Conservation (phyloP, 2,113 vertebrate genomes). For the Mesitornis unicolor region DNA sequence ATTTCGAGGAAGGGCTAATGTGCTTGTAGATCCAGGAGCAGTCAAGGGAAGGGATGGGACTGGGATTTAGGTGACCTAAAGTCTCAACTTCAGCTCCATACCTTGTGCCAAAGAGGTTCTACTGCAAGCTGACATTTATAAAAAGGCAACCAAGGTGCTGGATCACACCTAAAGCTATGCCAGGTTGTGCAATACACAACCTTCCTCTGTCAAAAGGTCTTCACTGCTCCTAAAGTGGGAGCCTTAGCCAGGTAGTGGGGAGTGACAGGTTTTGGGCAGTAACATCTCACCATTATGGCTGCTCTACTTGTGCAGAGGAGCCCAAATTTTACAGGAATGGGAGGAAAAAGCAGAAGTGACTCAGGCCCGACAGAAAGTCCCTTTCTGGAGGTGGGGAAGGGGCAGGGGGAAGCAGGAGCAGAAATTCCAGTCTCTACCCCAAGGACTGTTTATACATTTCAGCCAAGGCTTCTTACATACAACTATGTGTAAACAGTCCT, state of each 20-base stretch:
- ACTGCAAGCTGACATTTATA: neutral
- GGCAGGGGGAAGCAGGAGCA: neutral
- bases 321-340: no score
- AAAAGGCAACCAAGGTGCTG: neutral
- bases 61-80: neutral
- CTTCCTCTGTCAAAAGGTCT: neutral
- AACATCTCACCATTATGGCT: neutral
- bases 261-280: neutral
- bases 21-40: neutral
- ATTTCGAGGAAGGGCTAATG: no score
- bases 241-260: neutral
- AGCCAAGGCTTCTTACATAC: neutral
- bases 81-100: neutral
- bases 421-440: neutral
- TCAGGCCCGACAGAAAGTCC: neutral
- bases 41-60: neutral
- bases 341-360: neutral
- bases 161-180: neutral
- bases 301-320: neutral
- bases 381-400: neutral
- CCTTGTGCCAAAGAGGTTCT: no score
- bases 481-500: conserved; percentile 45
- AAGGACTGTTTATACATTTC: conserved; percentile 27
- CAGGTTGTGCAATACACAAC: no score
- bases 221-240: accelerated